Evolutionary conservation across 2,113 vertebrate genomes (phyloP).

Genomic region (Oncorhynchus kisutch): DNA sequence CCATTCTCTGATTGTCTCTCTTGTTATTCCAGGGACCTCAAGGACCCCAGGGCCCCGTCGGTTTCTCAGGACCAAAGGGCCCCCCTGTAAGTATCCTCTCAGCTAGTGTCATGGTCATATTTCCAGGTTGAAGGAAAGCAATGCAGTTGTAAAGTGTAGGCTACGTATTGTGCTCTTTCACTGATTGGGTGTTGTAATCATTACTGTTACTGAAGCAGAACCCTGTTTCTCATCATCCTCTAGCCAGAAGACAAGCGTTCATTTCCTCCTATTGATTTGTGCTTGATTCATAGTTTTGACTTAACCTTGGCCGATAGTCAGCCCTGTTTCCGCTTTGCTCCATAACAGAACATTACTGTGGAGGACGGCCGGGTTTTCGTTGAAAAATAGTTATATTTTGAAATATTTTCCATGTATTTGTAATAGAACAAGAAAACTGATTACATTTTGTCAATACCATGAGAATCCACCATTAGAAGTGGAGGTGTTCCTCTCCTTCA

Average conservation of each 20-base stretch:
- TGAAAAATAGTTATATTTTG: background rate
- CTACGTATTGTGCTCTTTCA: constrained; percentile 26
- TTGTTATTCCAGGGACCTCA: constrained; percentile 81
- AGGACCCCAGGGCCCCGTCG: constrained; percentile 95
- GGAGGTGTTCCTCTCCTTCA: no score
- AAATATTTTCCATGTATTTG: no score
- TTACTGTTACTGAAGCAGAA: constrained; percentile 47
- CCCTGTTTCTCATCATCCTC: constrained; percentile 46
- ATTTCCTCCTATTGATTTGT: constrained; percentile 56
- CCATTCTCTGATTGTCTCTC: background rate
- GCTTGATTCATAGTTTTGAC: constrained; percentile 44
- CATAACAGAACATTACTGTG: background rate
- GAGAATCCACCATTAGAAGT: no score
- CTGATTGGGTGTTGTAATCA: constrained; percentile 47
- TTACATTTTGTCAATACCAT: no score
- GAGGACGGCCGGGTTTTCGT: constrained; percentile 18
- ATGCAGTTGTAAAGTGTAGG: constrained; percentile 15
- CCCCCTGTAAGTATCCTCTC: constrained; percentile 83
- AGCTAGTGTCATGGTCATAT: background rate
- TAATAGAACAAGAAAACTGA: no score
- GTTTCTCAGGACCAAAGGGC: constrained; percentile 93
- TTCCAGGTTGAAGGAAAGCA: constrained; percentile 7
- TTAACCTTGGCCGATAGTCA: background rate
- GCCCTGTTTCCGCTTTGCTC: background rate
- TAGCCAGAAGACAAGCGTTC: constrained; percentile 45